phyloP scores from a whole-genome alignment of 2,888 invertebrate genomes.

The Drosophila colorata region DNA sequence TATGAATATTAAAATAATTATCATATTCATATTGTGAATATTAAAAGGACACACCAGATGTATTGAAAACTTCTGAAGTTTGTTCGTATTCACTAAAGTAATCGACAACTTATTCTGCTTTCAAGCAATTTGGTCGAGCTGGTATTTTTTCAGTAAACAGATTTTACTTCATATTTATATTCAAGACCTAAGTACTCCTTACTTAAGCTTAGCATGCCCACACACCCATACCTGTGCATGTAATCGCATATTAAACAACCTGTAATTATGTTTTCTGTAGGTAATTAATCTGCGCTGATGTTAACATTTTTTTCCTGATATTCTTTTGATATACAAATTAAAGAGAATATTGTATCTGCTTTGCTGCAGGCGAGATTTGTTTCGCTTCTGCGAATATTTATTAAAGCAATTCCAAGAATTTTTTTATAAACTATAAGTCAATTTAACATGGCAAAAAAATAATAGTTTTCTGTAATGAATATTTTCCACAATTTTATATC shows the following conservation, averaged over 20 bases:
- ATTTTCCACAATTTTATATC: no score
- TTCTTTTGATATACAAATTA: conserved; percentile 28
- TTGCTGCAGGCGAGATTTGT: not conserved
- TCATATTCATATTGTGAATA: not conserved
- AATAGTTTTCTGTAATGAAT: no score
- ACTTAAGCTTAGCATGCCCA: conserved; percentile 3
- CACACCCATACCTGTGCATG: not conserved
- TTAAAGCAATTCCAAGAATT: not conserved
- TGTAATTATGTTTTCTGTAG: conserved; percentile 8
- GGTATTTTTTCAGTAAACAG: not conserved
- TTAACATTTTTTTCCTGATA: conserved; percentile 1
- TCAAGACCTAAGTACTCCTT: not conserved
- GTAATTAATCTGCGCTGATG: conserved; percentile 28
- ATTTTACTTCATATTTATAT: not conserved
- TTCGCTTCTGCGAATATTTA: not conserved
- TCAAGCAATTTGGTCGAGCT: no score
- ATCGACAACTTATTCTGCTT: not conserved
- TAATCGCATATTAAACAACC: conserved; percentile 4
- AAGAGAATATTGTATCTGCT: conserved; percentile 5
- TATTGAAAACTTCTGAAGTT: not conserved
- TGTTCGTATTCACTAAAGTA: not conserved
- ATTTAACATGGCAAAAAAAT: no score
- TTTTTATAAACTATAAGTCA: no score
- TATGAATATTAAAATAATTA: not conserved
- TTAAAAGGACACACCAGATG: not conserved